Percentiles rank a stretch among this genome's conserved stretches.
Evolutionary conservation across 2,113 vertebrate genomes (phyloP).

Genomic region (Haemorhous mexicanus): DNA sequence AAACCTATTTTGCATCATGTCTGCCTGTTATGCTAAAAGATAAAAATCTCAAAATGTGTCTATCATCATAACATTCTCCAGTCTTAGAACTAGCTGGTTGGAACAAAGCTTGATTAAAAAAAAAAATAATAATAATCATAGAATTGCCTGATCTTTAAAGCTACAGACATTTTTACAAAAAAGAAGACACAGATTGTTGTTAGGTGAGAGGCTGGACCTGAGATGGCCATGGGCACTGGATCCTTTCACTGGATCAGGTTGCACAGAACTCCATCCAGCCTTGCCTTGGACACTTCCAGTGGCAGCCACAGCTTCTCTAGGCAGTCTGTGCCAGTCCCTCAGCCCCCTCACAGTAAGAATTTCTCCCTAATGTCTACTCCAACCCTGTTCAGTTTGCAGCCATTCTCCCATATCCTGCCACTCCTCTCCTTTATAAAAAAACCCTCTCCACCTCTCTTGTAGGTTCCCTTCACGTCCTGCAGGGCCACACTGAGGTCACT

Average conservation of each 20-base stretch:
- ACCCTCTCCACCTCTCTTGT: too few species aligned
- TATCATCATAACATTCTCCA: background rate
- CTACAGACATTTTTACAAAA: background rate
- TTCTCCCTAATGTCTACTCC: too few species aligned
- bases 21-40: background rate
- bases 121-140: background rate
- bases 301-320: too few species aligned
- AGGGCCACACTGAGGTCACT: background rate
- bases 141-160: background rate
- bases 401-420: too few species aligned
- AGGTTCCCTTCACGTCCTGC: background rate
- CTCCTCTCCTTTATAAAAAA: too few species aligned
- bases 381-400: too few species aligned
- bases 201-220: background rate
- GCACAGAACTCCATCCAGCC: too few species aligned
- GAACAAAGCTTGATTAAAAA: background rate
- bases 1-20: background rate
- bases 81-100: background rate
- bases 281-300: too few species aligned
- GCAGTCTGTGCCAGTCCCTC: too few species aligned
- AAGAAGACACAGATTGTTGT: background rate
- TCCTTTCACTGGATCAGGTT: too few species aligned
- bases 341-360: too few species aligned
- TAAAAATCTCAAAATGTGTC: background rate
- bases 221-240: rapidly evolving